Percentiles rank a stretch among this genome's conserved stretches.
Conservation (phyloP, 37 sponge, comb jelly and placozoan species). For the Spongia lamella region DNA sequence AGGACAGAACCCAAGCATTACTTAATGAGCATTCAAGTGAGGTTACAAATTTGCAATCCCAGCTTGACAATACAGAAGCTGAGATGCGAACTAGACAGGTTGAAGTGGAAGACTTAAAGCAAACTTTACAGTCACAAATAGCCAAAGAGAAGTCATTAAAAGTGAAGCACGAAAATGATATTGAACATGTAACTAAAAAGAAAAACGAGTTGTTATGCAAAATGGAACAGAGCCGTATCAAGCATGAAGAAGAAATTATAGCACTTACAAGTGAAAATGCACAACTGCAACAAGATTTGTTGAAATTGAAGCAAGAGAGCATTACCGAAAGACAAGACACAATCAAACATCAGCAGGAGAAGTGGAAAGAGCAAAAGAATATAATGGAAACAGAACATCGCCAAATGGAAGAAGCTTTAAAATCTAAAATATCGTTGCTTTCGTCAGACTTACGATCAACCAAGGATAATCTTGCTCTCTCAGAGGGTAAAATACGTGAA, state of each 20-base stretch:
- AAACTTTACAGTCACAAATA: no score
- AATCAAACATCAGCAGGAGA: no score
- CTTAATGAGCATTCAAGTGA: no score
- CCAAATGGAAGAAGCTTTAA: conserved; percentile 33
- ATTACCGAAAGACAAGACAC: no score
- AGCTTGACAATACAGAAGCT: no score
- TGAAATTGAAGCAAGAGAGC: no score
- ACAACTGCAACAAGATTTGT: no score
- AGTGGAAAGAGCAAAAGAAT: background rate
- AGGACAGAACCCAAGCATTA: no score
- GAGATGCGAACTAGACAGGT: no score
- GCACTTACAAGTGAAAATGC: no score
- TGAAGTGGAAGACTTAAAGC: no score
- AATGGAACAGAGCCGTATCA: background rate
- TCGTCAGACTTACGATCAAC: conserved; percentile 42
- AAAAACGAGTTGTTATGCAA: conserved; percentile 3
- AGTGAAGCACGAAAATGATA: background rate
- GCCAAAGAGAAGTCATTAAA: conserved; percentile 16
- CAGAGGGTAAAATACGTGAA: conserved; percentile 50
- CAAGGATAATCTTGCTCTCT: conserved; percentile 56
- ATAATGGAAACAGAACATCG: background rate
- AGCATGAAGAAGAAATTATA: conserved; percentile 28
- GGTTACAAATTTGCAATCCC: no score
- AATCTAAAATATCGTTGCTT: conserved; percentile 44
- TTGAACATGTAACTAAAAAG: conserved; percentile 16